Percentiles rank a stretch among this genome's conserved stretches.
Evolutionary conservation across 2,888 invertebrate genomes (phyloP).

Genomic region (Megalurothrips usitatus): DNA sequence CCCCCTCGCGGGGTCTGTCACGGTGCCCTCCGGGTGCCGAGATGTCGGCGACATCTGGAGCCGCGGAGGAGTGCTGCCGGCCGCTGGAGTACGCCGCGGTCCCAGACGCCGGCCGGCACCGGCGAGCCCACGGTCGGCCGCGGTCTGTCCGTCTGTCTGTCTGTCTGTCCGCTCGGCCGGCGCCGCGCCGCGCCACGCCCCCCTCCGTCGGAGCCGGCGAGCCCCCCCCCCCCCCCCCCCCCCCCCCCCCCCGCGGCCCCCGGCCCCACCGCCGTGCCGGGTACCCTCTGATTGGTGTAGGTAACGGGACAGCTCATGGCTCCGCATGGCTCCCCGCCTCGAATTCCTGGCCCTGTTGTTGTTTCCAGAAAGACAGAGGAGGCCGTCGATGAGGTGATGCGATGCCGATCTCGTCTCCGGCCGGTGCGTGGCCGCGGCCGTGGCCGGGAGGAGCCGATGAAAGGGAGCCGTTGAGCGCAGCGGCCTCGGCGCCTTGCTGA

Average conservation of each 20-base stretch:
- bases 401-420: too few species aligned
- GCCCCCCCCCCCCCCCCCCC: background rate
- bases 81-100: too few species aligned
- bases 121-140: background rate
- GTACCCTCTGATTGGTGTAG: conserved; percentile 20
- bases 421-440: too few species aligned
- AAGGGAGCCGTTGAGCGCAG: too few species aligned
- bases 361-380: background rate
- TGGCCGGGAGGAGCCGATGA: too few species aligned
- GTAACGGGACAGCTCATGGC: background rate
- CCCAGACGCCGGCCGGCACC: background rate
- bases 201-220: background rate
- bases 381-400: too few species aligned
- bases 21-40: too few species aligned
- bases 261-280: background rate
- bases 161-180: background rate
- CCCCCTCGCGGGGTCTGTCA: too few species aligned
- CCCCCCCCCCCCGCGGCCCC: background rate
- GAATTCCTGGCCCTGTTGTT: background rate
- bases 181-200: too few species aligned
- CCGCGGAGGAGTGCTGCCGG: too few species aligned
- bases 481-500: too few species aligned
- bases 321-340: background rate
- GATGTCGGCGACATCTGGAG: too few species aligned
- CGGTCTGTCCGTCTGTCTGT: background rate